phyloP scores from a whole-genome alignment of 2,797 vertebrate genomes.

The Sebastes trivittatus region DNA sequence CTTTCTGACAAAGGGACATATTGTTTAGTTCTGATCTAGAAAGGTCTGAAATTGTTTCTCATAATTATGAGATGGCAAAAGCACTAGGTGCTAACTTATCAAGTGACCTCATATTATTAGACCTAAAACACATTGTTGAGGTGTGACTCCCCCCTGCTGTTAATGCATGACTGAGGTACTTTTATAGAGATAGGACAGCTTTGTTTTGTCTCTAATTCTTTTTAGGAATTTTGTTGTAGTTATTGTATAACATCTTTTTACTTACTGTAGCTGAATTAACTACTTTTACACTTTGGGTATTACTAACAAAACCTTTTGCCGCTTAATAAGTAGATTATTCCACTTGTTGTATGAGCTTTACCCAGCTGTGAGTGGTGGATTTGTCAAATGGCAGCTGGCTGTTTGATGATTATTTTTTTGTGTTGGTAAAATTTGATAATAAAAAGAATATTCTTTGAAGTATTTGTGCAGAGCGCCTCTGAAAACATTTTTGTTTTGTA shows the following conservation, averaged over 20 bases:
- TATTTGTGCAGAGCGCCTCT: conserved; percentile 34
- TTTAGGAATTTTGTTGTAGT: conserved; percentile 76
- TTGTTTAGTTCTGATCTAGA: conserved; percentile 63
- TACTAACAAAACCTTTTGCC: conserved; percentile 61
- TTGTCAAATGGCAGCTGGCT: conserved; percentile 53
- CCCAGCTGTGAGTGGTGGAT: conserved; percentile 47
- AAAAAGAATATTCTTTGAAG: conserved; percentile 59
- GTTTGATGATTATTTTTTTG: conserved; percentile 35
- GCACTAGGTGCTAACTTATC: conserved; percentile 61
- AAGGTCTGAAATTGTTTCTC: conserved; percentile 68
- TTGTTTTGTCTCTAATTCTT: conserved; percentile 65
- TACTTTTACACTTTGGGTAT: conserved; percentile 45
- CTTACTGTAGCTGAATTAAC: conserved; percentile 53
- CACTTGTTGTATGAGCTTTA: conserved; percentile 53
- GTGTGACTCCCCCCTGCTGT: conserved; percentile 50
- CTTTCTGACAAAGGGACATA: conserved; percentile 53
- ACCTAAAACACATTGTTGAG: conserved; percentile 32
- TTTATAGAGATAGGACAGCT: conserved; percentile 38
- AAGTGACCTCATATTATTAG: conserved; percentile 38
- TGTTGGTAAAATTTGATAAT: conserved; percentile 61
- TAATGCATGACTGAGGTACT: conserved; percentile 43
- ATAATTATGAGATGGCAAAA: conserved; percentile 65
- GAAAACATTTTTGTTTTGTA: conserved; percentile 17
- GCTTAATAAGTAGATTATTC: conserved; percentile 41
- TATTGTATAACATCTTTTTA: conserved; percentile 79